Evolutionary conservation across 1,140 invertebrate genomes (phyloP).

Genomic region (Eumeta japonica): DNA sequence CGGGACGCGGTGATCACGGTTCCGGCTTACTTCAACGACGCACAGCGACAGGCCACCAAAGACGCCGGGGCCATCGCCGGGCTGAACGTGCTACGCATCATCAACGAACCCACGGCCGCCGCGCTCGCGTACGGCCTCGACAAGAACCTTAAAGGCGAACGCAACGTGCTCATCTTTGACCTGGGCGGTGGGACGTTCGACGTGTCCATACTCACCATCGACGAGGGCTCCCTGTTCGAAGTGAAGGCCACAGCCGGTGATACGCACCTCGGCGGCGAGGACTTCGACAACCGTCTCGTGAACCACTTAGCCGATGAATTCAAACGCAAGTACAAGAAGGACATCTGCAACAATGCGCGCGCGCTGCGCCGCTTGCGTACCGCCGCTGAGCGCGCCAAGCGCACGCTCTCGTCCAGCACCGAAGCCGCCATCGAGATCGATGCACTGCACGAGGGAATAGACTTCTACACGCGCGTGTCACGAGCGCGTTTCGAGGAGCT

Average conservation of each 20-base stretch:
- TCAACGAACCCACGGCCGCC: constrained; percentile 71
- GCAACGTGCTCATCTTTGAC: no score
- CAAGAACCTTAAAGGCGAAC: constrained; percentile 68
- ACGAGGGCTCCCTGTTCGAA: constrained; percentile 66
- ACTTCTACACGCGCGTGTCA: constrained; percentile 34
- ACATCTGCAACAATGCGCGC: constrained; percentile 29
- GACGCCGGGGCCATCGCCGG: constrained; percentile 66
- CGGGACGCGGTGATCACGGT: constrained; percentile 62
- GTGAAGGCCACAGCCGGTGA: constrained; percentile 60
- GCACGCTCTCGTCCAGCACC: constrained; percentile 36
- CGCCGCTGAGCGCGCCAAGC: constrained; percentile 53
- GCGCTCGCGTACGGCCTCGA: constrained; percentile 71
- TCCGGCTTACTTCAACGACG: constrained; percentile 63
- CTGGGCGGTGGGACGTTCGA: no score
- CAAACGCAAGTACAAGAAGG: constrained; percentile 37
- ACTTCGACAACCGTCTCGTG: constrained; percentile 72
- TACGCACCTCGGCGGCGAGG: constrained; percentile 64
- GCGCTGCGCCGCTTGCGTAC: constrained; percentile 58
- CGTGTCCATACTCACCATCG: constrained; percentile 68
- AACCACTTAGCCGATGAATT: constrained; percentile 55
- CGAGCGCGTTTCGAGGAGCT: no score
- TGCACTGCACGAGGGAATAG: constrained; percentile 30
- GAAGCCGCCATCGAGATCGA: no score
- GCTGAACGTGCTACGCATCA: no score
- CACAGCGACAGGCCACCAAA: constrained; percentile 60